A percentile compares a stretch with the other conserved stretches of the same genome.
These are phyloP conservation scores for Melanotaenia boesemani DNA, from an alignment of 2,797 vertebrate species.

Conservation along the genomic window DNA sequence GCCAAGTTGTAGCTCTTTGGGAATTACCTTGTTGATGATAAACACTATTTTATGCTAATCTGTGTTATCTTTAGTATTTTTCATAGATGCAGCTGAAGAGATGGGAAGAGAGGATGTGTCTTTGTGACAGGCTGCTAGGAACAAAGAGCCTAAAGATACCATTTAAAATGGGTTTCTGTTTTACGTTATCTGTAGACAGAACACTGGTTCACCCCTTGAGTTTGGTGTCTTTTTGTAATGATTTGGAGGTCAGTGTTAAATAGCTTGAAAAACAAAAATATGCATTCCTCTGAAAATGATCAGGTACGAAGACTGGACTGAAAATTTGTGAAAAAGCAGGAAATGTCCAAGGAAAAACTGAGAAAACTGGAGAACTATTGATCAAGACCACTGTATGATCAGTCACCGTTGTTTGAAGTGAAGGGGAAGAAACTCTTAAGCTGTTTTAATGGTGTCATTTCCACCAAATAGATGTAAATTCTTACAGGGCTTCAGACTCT, in stretches of 20 bases:
- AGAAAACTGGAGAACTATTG: not conserved
- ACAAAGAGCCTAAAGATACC: not conserved
- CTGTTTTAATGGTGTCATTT: not conserved
- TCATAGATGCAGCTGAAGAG: not conserved
- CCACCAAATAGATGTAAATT: not conserved
- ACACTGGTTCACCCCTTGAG: not conserved
- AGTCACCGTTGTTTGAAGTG: not conserved
- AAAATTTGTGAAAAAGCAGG: not conserved
- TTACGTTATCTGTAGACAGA: not conserved
- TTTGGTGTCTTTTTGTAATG: not conserved
- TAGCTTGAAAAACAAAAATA: not conserved
- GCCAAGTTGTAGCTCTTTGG: too few species aligned
- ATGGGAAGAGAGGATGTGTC: not conserved
- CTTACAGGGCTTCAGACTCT: not conserved
- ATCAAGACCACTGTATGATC: not conserved
- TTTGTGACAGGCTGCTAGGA: not conserved
- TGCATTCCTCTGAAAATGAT: not conserved
- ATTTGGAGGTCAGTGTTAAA: not conserved
- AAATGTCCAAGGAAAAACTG: not conserved
- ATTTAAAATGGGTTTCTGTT: not conserved
- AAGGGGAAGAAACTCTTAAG: not conserved
- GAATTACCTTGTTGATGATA: too few species aligned
- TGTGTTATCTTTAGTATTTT: not conserved
- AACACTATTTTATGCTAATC: not conserved
- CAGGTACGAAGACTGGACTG: too few species aligned